Base-by-base conservation (phyloP, 2,797 vertebrate genomes). In the Oceanodroma leucorhoa region DNA sequence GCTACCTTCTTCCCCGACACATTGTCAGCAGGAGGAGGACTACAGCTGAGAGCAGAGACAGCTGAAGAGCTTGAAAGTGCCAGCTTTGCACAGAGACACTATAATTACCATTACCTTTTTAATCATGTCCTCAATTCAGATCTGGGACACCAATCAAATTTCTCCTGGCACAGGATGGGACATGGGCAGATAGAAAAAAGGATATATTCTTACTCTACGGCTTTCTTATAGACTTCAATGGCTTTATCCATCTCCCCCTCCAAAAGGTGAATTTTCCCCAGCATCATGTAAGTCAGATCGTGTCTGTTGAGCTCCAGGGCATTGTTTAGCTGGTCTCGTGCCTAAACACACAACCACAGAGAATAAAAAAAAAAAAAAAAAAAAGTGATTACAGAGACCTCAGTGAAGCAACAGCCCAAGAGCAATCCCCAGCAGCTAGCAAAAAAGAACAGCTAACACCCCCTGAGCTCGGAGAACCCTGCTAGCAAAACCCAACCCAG, bases 221-320 rank as follows among this genome's bases (percentile, higher is more conserved):
- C 99, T 73, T 98, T 99, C 97, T 98, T 99, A 69, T 99, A 99
- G 94, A 99, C 98, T 54, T 99, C 99, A 5, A 99, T 98, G 94
- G 99, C 99, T 90, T 98, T 99, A 78, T 99, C 98, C 2, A 93
- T 96, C 43, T 99, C 96, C 70, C 99, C 99, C 70, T 99, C 98
- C 98, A 99, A 89, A 50, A 99, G 79, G 85, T 99, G 98, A 81
- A 99, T 98, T 95, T 99, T 99, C 65, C 99, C 99, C 53, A 99
- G 98, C 98, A 98, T 99, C 97, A 98, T 97, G 94, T 98, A 99
- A 14, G 99, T 99, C 97, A 98, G 98, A 93, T 99, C 99, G 3
- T 99, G 99, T 81, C 98, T 99, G 95, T 98, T 99, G 92, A 99
- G 98, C 95, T 99, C 98, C 40, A 99, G 97, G 45, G 99, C 99